Percentiles rank a stretch among this genome's conserved stretches.
Evolutionary conservation across 2,113 vertebrate species (phyloP).

Genomic region (Rhea pennata): DNA sequence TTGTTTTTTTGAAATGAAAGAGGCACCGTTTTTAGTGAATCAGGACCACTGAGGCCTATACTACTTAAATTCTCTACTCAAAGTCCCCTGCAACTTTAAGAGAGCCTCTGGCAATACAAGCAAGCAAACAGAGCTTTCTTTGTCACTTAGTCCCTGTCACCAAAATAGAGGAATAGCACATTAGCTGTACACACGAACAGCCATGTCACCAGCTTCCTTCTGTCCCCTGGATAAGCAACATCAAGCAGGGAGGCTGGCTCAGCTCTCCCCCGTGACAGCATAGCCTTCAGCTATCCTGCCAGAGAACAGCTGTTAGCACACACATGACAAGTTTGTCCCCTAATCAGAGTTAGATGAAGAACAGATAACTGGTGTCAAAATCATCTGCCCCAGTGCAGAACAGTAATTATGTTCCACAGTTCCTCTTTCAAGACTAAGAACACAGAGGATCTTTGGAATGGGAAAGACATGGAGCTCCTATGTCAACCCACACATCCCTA

Average conservation of each 20-base stretch:
- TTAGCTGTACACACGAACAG: neutral
- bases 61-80: neutral
- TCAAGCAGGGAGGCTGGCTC: neutral
- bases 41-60: fast-evolving
- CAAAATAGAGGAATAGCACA: neutral
- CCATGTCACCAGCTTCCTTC: neutral
- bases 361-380: fast-evolving
- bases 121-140: conserved; percentile 19
- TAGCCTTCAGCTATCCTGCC: neutral
- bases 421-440: neutral
- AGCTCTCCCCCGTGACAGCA: too few species aligned
- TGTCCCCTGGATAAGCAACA: fast-evolving
- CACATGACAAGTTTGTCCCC: fast-evolving
- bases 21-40: neutral
- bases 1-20: neutral
- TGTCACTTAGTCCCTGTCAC: neutral
- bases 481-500: too few species aligned
- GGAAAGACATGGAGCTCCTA: neutral
- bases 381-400: fast-evolving
- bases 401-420: fast-evolving
- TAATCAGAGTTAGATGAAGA: fast-evolving
- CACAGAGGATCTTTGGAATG: neutral
- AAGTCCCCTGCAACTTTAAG: neutral
- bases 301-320: fast-evolving
- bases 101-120: fast-evolving